Percentiles rank a stretch among this genome's conserved stretches.
phyloP scores from a whole-genome alignment of 37 sponge, comb jelly and placozoan species.

The Tethya wilhelma region DNA sequence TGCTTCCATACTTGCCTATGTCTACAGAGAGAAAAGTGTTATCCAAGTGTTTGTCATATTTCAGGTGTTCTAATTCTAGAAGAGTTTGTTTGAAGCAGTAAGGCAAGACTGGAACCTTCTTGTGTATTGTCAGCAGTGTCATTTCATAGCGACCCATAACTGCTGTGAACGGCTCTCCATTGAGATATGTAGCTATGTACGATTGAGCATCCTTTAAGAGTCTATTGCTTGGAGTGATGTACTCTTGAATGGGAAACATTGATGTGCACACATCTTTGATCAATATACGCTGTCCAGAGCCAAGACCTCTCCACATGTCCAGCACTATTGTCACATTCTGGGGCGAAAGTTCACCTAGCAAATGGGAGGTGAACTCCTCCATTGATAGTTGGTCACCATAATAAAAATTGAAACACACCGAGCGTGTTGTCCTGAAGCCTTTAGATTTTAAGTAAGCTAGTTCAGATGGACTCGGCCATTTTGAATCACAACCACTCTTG shows the following conservation, averaged over 20 bases:
- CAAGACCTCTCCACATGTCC: slow-evolving; percentile 47
- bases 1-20: slow-evolving; percentile 30
- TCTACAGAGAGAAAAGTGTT: slow-evolving; percentile 31
- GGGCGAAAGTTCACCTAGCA: slow-evolving; percentile 4
- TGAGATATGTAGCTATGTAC: slow-evolving; percentile 13
- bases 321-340: slow-evolving; percentile 27
- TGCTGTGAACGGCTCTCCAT: slow-evolving; percentile 16
- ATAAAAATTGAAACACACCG: slow-evolving; percentile 37
- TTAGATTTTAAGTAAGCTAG: slow-evolving; percentile 10
- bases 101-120: slow-evolving; percentile 4
- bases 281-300: slow-evolving; percentile 30
- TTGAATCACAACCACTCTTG: slow-evolving; percentile 18
- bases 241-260: slow-evolving; percentile 10
- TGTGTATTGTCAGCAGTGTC: slow-evolving; percentile 25
- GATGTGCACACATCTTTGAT: slow-evolving; percentile 11
- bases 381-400: slow-evolving; percentile 42
- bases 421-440: slow-evolving; percentile 16
- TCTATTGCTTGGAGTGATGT: slow-evolving; percentile 13
- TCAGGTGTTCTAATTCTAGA: neutral
- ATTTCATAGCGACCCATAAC: slow-evolving; percentile 47
- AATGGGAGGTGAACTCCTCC: slow-evolving; percentile 21
- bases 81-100: slow-evolving; percentile 32
- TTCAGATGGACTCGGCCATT: slow-evolving; percentile 20
- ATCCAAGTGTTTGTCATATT: neutral
- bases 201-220: slow-evolving; percentile 3